Percentiles rank a stretch among this genome's conserved stretches.
phyloP scores from a whole-genome alignment of 1,140 invertebrate species.

The Tribolium castaneum region DNA sequence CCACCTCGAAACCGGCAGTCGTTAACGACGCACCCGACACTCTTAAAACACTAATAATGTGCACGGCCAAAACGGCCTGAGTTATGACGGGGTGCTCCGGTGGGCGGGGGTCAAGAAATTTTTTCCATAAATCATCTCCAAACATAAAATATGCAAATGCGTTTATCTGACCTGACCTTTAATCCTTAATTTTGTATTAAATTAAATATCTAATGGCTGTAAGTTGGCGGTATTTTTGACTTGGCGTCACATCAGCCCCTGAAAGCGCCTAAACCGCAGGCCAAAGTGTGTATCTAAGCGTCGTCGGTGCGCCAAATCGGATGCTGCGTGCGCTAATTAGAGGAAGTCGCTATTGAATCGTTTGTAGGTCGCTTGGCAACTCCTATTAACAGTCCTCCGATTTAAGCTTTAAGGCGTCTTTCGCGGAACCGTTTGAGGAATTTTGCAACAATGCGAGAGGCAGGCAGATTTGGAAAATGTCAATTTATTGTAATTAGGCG shows the following conservation, averaged over 20 bases:
- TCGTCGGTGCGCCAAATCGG: constrained; percentile 48
- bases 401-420: not conserved
- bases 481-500: constrained; percentile 33
- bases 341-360: constrained; percentile 48
- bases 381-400: constrained; percentile 25
- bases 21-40: not conserved
- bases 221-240: no score
- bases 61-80: constrained; percentile 8
- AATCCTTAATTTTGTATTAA: no score
- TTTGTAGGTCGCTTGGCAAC: constrained; percentile 46
- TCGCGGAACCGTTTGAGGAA: constrained; percentile 13
- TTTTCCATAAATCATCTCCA: not conserved
- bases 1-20: constrained; percentile 34
- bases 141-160: no score
- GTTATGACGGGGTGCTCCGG: constrained; percentile 17
- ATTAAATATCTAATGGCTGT: no score
- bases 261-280: constrained; percentile 18
- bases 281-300: constrained; percentile 48
- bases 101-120: constrained; percentile 9
- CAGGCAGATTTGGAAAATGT: not conserved
- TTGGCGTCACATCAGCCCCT: not conserved
- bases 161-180: no score
- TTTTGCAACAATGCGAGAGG: not conserved
- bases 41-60: constrained; percentile 22
- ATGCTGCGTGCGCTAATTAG: constrained; percentile 52